Base-by-base conservation (phyloP, 2,888 invertebrate genomes). In the Poecilobothrus nobilitatus region DNA sequence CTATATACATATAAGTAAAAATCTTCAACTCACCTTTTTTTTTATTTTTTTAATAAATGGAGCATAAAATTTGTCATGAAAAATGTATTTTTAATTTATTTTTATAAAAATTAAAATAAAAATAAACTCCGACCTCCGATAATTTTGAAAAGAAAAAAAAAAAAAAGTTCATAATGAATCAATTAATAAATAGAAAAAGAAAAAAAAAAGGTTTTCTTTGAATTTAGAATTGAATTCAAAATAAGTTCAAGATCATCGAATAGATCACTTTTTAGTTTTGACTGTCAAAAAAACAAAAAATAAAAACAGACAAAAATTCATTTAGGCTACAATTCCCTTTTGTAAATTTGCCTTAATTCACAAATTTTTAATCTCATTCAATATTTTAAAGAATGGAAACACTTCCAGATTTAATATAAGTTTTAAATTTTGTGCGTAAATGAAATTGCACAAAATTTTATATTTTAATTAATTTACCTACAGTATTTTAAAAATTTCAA, bases 241-340 rank as follows among this genome's bases (percentile, higher is more conserved):
- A 53, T 53, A 53, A 53, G 53, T 53, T 53, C 53, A 53, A 53
- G 53, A 53, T 53, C 53, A 53, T n/a, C 53, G 18, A 53, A 18
- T 53, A 18, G 3, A 53, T 2, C 27, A 27, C 27, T 27, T 27
- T 27, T 27, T 27, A 27, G n/a, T n/a, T n/a, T n/a, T n/a, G n/a
- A 37, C 12, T 37, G 8, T 37, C 37, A 37, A 10, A 8, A 37
- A 37, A 37, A 12, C 2, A 8, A 8, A 37, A 37, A 37, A 37
- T 8, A 37, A 37, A 12, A 37, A 37, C 8, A 37, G 12, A 37
- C 37, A 8, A 37, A 37, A 8, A 37, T 37, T 8, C 2, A 37
- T 37, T 37, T 37, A 5, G 27, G 27, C 2, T 27, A 27, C 27
- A 27, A 27, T 27, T 27, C 27, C 27, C 27, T 27, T n/a, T 27